Base-by-base conservation (phyloP, 2,113 vertebrate species). In the Tyto alba region DNA sequence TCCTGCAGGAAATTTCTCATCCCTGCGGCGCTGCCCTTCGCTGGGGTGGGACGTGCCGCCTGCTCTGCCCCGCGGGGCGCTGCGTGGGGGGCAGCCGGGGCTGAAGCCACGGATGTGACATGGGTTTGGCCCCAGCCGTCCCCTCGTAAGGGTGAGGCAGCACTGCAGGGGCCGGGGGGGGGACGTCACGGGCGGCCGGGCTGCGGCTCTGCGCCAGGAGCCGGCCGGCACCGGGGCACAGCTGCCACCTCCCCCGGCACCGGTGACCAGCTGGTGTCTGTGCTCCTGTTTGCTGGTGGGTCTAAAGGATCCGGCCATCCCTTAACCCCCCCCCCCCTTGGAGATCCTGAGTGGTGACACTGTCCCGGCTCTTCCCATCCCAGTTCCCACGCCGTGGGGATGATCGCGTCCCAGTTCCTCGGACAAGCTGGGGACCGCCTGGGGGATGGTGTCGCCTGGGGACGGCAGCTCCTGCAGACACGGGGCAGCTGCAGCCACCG, bases 121-220 rank as follows among this genome's bases (percentile, higher is more conserved):
- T 0, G 0, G 72, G 17, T 76, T 90, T n/a, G 77, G 86, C 47
- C 53, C 80, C 62, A 22, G 47, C 34, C 17, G 17, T 55, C 43
- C 30, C 30, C 53, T 43, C 2, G 1, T 23, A 16, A n/a, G 59
- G 48, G 8, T 64, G 16, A 45, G 53, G 16, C 38, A 45, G 78
- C 25, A 38, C 26, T 1, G 0, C 1, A 16, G 45, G 22, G 16
- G 19, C 4, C 6, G 0, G 4, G 22, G 7, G 20, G 7, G 36
- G 19, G 36, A 12, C 1, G 0, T 17, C 6, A 1, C 0, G 7
- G 80, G 80, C 0, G 9, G 30, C 30, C 2, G 2, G 56, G 50
- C 64, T 48, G 80, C 1, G 2, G 34, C 71, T 81, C 83, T 56
- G 88, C 5, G 34, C 90, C 84, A 45, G 87, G 45, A 59, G 16